These are phyloP conservation scores for Enteromius mattozi DNA, from an alignment of 2,797 vertebrate species.

Conservation along the genomic window DNA sequence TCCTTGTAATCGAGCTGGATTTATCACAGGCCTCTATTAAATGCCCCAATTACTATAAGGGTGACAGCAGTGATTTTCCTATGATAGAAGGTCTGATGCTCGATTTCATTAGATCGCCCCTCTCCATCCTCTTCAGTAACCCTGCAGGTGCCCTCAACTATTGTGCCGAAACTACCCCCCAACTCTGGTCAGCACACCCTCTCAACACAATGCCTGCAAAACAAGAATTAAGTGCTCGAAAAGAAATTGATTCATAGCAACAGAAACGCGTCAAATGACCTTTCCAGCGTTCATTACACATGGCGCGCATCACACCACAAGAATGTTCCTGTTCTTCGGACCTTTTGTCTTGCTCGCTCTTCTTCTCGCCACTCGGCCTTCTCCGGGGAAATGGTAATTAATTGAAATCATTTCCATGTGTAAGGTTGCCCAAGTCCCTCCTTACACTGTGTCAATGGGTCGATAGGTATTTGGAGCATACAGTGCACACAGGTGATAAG, in stretches of 20 bases:
- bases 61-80: constrained; percentile 76
- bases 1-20: constrained; percentile 73
- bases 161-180: constrained; percentile 65
- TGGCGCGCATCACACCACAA: constrained; percentile 72
- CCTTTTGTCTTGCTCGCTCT: constrained; percentile 63
- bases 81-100: constrained; percentile 75
- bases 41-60: constrained; percentile 77
- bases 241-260: constrained; percentile 80
- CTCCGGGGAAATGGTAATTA: constrained; percentile 77
- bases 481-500: constrained; percentile 75
- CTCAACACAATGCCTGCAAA: constrained; percentile 68
- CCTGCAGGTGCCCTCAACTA: constrained; percentile 70
- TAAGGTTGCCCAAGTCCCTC: constrained; percentile 73
- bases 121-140: constrained; percentile 71
- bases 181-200: constrained; percentile 72
- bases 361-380: constrained; percentile 59
- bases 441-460: constrained; percentile 75
- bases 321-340: constrained; percentile 74
- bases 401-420: constrained; percentile 80
- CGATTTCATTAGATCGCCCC: constrained; percentile 71
- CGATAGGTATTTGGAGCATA: constrained; percentile 77
- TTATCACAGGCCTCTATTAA: constrained; percentile 78
- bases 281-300: constrained; percentile 79
- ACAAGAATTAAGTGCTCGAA: constrained; percentile 79
- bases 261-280: constrained; percentile 83